Evolutionary conservation across 2,888 invertebrate genomes (phyloP).

Genomic region (Leptopilina myrica): DNA sequence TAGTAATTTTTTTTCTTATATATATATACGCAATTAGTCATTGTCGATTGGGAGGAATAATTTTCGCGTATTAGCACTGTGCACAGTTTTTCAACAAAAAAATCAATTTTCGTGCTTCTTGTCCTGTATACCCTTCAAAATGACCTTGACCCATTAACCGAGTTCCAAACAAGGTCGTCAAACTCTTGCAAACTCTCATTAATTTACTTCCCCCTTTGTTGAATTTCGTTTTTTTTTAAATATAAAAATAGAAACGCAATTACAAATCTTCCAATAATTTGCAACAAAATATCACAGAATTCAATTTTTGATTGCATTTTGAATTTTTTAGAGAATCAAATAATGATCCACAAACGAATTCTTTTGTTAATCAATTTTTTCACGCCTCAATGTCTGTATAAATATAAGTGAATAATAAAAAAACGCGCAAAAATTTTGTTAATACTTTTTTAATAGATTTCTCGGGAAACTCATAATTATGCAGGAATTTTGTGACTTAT

Average conservation of each 20-base stretch:
- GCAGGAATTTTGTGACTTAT: constrained; percentile 18
- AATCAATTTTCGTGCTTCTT: neutral
- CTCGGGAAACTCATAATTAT: constrained; percentile 15
- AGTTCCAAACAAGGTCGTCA: constrained; percentile 27
- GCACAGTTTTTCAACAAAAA: neutral
- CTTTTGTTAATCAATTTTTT: too few species aligned
- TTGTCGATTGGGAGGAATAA: neutral
- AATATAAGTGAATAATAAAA: too few species aligned
- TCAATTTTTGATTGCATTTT: too few species aligned
- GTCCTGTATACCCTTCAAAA: neutral
- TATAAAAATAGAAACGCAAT: too few species aligned
- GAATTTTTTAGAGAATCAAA: too few species aligned
- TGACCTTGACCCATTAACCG: constrained; percentile 35
- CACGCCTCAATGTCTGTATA: too few species aligned
- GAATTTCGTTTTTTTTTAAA: neutral
- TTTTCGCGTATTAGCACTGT: neutral
- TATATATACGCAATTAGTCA: neutral
- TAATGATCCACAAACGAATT: too few species aligned
- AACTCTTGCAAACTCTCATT: constrained; percentile 31
- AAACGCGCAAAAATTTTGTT: too few species aligned
- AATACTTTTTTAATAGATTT: neutral
- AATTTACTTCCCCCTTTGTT: neutral
- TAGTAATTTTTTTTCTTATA: neutral
- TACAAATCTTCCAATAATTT: too few species aligned
- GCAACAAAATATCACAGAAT: too few species aligned